Evolutionary conservation across 2,888 invertebrate species (phyloP).

Genomic region (Eledone cirrhosa): DNA sequence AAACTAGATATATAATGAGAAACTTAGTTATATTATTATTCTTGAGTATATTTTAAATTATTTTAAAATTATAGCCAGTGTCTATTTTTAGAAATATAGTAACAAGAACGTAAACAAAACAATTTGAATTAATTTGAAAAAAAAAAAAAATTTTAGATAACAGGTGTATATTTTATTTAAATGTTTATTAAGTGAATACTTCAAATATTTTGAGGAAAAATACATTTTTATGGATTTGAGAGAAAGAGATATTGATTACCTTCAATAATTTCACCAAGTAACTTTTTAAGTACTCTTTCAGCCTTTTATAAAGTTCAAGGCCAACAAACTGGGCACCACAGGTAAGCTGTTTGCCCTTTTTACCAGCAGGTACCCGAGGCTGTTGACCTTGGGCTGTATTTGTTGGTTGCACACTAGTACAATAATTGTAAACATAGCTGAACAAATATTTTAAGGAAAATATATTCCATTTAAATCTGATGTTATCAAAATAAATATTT

Average conservation of each 20-base stretch:
- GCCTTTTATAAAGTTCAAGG: slow-evolving; percentile 91
- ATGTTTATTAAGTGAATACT: too few relatives aligned
- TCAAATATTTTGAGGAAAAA: not conserved
- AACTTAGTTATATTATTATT: too few relatives aligned
- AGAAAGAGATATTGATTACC: slow-evolving; percentile 69
- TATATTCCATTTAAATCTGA: not conserved
- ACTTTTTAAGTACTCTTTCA: slow-evolving; percentile 87
- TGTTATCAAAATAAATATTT: not conserved
- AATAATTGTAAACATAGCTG: slow-evolving; percentile 97
- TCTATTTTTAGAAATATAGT: too few relatives aligned
- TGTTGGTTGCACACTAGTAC: slow-evolving; percentile 88
- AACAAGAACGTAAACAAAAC: not conserved
- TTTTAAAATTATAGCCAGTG: too few relatives aligned
- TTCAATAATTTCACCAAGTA: slow-evolving; percentile 84
- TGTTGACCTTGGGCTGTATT: slow-evolving; percentile 39
- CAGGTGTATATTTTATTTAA: too few relatives aligned
- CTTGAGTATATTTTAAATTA: too few relatives aligned
- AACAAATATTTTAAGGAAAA: slow-evolving; percentile 35
- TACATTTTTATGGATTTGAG: not conserved
- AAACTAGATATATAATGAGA: too few relatives aligned
- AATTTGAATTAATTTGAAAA: too few relatives aligned
- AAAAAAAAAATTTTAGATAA: too few relatives aligned
- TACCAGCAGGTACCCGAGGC: slow-evolving; percentile 54
- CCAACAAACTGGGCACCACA: slow-evolving; percentile 97
- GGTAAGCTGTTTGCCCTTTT: slow-evolving; percentile 58